Evolutionary conservation across 2,888 invertebrate species (phyloP), one percentile per base, ranked within the genome.

Genomic region (Pseudanteris insignis): DNA sequence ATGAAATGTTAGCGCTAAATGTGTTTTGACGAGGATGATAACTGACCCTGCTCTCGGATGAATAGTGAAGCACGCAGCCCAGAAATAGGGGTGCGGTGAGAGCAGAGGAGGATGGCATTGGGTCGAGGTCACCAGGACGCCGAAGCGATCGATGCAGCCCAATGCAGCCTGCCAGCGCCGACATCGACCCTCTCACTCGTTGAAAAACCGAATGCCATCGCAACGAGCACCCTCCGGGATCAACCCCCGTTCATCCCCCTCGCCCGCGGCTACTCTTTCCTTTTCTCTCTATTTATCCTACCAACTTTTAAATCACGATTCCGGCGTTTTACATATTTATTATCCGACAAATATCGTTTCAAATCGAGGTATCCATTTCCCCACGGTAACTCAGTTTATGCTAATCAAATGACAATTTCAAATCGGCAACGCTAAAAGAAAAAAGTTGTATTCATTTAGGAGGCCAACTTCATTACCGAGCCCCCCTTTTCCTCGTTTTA

Each of bases 51-150:
- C 48, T 47, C 43, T 50, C 33, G 25, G 37, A 21, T 47, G 63
- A 32, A 44, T 54, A 41, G 58, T 33, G 59, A 63, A 64, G 51
- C 21, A 48, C 59, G 55, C 57, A 53, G 53, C 54, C 53, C 46
- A 47, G 53, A 40, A 60, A 60, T 59, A 63, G 32, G 48, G 48
- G 47, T 40, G 59, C 37, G 36, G 50, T 46, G 63, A 65, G 66
- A 67, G 73, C 69, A 68, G 68, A 70, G 68, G 71, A 83, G 82
- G 81, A 81, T 81, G 82, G 75, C 83, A 82, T 79, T 84, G 79
- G 85, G 86, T 85, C 85, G 85, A 85, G 85, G 86, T 85, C 85
- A 85, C 77, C 76, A 72, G 77, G 77, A 77, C 83, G 84, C 81
- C 80, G 81, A 71, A 69, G 78, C 82, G 85, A 85, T 85, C 85